A percentile compares a stretch with the other conserved stretches of the same genome.
These are phyloP conservation scores for Drosophila mayaguana DNA, from an alignment of 2,888 invertebrate genomes.

Conservation along the genomic window DNA sequence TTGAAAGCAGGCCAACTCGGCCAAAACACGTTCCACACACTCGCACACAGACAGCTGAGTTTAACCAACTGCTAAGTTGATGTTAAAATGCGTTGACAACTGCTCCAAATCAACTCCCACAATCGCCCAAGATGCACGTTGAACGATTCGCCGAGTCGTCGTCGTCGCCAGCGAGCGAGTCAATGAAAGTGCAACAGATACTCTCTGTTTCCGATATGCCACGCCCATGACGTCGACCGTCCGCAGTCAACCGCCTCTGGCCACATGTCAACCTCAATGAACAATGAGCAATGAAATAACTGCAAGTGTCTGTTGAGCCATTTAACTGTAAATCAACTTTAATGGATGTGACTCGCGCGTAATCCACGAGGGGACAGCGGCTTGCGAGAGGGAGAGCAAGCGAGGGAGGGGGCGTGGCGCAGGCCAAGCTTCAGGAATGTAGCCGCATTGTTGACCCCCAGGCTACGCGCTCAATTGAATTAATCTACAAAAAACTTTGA, in stretches of 20 bases:
- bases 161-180: constrained; percentile 12
- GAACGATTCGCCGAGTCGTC: constrained; percentile 21
- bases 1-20: constrained; percentile 48
- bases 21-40: constrained; percentile 23
- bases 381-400: not conserved
- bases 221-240: constrained; percentile 7
- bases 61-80: constrained; percentile 48
- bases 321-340: constrained; percentile 42
- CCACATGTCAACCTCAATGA: constrained; percentile 36
- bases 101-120: constrained; percentile 39
- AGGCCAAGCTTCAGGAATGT: constrained; percentile 32
- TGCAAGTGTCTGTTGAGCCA: constrained; percentile 48
- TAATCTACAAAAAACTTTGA: constrained; percentile 33
- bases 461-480: constrained; percentile 24
- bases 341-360: constrained; percentile 48
- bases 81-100: constrained; percentile 67
- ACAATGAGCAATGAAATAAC: constrained; percentile 13
- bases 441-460: constrained; percentile 30
- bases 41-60: constrained; percentile 42
- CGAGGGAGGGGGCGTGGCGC: constrained; percentile 9
- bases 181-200: constrained; percentile 57
- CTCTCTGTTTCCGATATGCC: constrained; percentile 6
- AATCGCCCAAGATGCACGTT: not conserved
- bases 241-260: not conserved
- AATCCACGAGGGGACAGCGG: constrained; percentile 8